Evolutionary conservation across 1,140 invertebrate species (phyloP), one percentile per base, ranked within the genome.

Genomic region (Aricia agestis): DNA sequence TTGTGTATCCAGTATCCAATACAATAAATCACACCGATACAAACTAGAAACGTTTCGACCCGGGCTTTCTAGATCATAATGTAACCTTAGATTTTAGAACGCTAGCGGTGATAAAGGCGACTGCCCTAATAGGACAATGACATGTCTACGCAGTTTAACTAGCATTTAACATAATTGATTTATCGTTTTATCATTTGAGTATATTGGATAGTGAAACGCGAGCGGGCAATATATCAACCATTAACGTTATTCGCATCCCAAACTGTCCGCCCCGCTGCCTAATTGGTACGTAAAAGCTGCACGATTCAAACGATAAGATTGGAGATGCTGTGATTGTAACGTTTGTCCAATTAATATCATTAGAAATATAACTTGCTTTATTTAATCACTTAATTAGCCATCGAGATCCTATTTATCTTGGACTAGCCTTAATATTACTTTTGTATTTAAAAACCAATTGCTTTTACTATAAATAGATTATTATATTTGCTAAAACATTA

Each of bases 21-120:
- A 25, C 11, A 63, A 63, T 63, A 63, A 63, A 63, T 73, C 15
- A 67, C 32, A 59, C 15, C n/a, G 45, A 66, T 25, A 52, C 70
- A 31, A 69, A 66, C 68, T 69, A 72, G 2, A 68, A 72, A 71
- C 59, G 71, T 67, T 42, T 67, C 42, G 67, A 75, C 75, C 76
- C 72, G 73, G 80, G 72, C 81, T 82, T 79, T 81, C 80, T 80
- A 77, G 72, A 81, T 75, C 79, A 77, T 81, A 78, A 81, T 81
- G 79, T 82, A 85, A 84, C 80, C 77, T 66, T 70, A 74, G 63
- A 68, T 65, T 25, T 67, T 72, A 74, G 70, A 72, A 77, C 71
- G 74, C 73, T 70, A 74, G 76, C 72, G 68, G 74, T 72, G 72
- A 82, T 81, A 79, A 76, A 78, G 18, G 59, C 59, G 19, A 63